Percentiles rank a stretch among this genome's conserved stretches.
These are phyloP conservation scores for Myxocyprinus asiaticus DNA, from an alignment of 2,113 vertebrate species.

Conservation along the genomic window DNA sequence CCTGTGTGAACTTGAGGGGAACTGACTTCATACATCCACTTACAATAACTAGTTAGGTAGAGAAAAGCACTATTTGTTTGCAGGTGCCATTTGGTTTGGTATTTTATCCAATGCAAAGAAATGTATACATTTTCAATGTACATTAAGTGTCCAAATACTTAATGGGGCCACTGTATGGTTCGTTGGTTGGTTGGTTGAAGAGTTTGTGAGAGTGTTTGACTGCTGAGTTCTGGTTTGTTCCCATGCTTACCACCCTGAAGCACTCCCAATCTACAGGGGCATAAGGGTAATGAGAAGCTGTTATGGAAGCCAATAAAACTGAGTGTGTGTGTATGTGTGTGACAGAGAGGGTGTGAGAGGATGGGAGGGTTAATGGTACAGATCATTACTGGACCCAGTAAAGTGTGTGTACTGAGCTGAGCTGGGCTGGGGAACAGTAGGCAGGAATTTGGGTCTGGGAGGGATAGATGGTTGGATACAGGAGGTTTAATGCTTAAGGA, in stretches of 20 bases:
- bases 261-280: slow-evolving; percentile 25
- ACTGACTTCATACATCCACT: not conserved
- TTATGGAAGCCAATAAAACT: slow-evolving; percentile 62
- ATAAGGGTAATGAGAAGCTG: slow-evolving; percentile 42
- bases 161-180: too few relatives aligned
- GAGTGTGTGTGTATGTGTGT: slow-evolving; percentile 28
- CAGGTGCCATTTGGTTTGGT: too few relatives aligned
- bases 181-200: not conserved
- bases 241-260: slow-evolving; percentile 39
- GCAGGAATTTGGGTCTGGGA: slow-evolving; percentile 66
- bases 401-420: slow-evolving; percentile 63
- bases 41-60: not conserved
- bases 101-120: not conserved
- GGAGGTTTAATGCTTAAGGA: slow-evolving; percentile 43
- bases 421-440: slow-evolving; percentile 59
- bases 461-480: slow-evolving; percentile 41
- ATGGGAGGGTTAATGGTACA: slow-evolving; percentile 69
- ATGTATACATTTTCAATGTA: too few relatives aligned
- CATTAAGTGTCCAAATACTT: too few relatives aligned
- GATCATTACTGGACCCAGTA: slow-evolving; percentile 60
- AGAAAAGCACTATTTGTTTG: too few relatives aligned
- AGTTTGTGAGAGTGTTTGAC: not conserved
- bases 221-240: slow-evolving; percentile 21
- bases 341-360: slow-evolving; percentile 51
- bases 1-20: not conserved